Evolutionary conservation across 2,113 vertebrate genomes (phyloP), one percentile per base, ranked within the genome.

Genomic region (Jacana jacana): DNA sequence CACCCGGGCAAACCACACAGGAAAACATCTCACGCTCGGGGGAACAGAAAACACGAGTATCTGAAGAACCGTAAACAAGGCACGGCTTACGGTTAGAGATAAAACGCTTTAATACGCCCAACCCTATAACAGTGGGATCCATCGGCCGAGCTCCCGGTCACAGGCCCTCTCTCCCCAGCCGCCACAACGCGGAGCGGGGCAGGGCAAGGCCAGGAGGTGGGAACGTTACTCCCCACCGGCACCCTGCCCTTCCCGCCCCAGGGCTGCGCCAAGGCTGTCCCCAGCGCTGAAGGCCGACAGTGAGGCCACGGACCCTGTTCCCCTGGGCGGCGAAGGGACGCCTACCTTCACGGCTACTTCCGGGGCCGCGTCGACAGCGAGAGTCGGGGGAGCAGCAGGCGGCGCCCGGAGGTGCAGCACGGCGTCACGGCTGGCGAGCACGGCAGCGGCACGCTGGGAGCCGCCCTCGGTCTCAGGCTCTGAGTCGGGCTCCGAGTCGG

Each of bases 291-390:
- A n/a, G 44, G 23, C 35, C 40, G 5, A 54, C 10, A 6, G 27
- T 2, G 35, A 3, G 23, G 31, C 42, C 10, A 10, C 31, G 18
- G 15, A 39, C 58, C 60, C 23, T 37, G 9, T 25, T 28, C 20
- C 33, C 9, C 1, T 25, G 1, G 57, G 57, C 30, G 25, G 49
- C 27, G 11, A 39, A 33, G 28, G 25, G 20, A 16, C 44, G 13
- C 97, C 97, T 97, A 99, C 99, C 99, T 99, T 99, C 70, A 99
- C 99, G 9, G 99, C 95, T 27, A 96, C 95, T 91, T 96, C 93
- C 91, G 95, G 95, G 88, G 95, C 95, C 42, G 95, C 95, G 25
- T 96, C 95, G 15, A 96, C 95, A 55, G 98, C 92, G 10, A 93
- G 93, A 4, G 86, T 91, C 17, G 63, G 92, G 97, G 88, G 61